Conservation (phyloP, 1,140 invertebrate species). For the Drosophila pruinosa region DNA sequence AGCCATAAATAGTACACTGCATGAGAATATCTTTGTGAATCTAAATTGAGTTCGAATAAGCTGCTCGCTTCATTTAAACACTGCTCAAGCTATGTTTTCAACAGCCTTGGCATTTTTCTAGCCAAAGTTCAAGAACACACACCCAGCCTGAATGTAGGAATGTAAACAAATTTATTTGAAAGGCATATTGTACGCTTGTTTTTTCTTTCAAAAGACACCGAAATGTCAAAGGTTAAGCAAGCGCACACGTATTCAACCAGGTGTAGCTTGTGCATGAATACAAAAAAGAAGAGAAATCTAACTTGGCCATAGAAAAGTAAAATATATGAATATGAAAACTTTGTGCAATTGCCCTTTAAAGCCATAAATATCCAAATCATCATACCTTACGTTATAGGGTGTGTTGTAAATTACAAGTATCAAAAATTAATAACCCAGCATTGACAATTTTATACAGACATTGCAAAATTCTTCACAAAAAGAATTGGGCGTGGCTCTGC, state of each 20-base stretch:
- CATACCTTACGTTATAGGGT: constrained; percentile 2
- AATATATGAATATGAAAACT: background rate
- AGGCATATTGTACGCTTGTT: constrained; percentile 6
- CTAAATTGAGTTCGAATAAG: constrained; percentile 13
- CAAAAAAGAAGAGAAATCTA: background rate
- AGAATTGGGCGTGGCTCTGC: constrained; percentile 6
- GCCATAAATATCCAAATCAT: background rate
- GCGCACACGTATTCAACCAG: constrained; percentile 18
- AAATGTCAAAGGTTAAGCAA: constrained; percentile 48
- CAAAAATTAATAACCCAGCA: constrained; percentile 24
- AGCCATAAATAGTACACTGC: constrained; percentile 44
- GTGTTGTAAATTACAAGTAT: constrained; percentile 27
- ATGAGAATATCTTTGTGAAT: background rate
- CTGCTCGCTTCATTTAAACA: constrained; percentile 6
- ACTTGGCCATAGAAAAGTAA: background rate
- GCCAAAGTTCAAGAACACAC: constrained; percentile 24
- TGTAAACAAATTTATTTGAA: constrained; percentile 45
- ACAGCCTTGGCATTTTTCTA: constrained; percentile 27
- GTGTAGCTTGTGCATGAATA: background rate
- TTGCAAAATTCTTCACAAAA: constrained; percentile 3
- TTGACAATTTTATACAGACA: constrained; percentile 9
- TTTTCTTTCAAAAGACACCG: background rate
- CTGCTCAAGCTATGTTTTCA: background rate
- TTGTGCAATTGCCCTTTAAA: background rate
- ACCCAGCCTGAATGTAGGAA: background rate